phyloP scores from a whole-genome alignment of 1,140 invertebrate genomes.

The Globodera ellingtonae region DNA sequence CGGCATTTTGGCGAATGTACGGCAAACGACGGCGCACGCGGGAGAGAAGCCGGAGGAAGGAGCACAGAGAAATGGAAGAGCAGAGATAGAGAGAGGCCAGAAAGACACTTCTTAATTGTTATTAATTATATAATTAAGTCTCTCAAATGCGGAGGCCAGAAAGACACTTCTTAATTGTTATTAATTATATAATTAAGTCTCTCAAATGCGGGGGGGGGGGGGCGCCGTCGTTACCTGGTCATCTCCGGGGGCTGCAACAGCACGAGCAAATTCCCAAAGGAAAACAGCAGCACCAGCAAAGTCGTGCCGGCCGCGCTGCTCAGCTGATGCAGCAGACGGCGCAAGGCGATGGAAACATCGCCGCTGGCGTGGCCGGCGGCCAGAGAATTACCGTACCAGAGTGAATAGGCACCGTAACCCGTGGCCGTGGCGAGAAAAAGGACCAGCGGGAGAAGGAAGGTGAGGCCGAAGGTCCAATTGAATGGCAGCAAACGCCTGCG shows the following conservation, averaged over 20 bases:
- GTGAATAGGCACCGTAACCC: slow-evolving; percentile 48
- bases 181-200: no score
- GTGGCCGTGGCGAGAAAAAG: slow-evolving; percentile 42
- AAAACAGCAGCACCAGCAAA: slow-evolving; percentile 38
- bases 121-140: no score
- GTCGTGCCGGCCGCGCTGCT: slow-evolving; percentile 43
- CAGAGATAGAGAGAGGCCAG: slow-evolving; percentile 22
- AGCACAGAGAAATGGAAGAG: slow-evolving; percentile 20
- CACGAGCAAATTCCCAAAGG: slow-evolving; percentile 35
- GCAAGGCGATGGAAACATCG: slow-evolving; percentile 1
- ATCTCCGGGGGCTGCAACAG: slow-evolving; percentile 25
- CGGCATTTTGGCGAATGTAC: neutral
- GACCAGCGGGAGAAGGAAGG: slow-evolving; percentile 44
- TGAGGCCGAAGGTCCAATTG: slow-evolving; percentile 43
- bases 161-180: slow-evolving; percentile 14
- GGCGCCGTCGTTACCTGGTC: neutral
- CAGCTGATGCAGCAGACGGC: slow-evolving; percentile 34
- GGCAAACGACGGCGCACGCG: slow-evolving; percentile 15
- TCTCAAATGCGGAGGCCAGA: neutral
- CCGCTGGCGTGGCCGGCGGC: slow-evolving; percentile 12
- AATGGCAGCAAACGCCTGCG: slow-evolving; percentile 36
- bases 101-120: slow-evolving; percentile 15
- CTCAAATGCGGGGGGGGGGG: no score
- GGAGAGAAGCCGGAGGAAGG: slow-evolving; percentile 25
- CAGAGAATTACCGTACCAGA: slow-evolving; percentile 40